Evolutionary conservation across 1,140 invertebrate genomes (phyloP), one percentile per base, ranked within the genome.

Genomic region (Stegodyphus mimosarum): DNA sequence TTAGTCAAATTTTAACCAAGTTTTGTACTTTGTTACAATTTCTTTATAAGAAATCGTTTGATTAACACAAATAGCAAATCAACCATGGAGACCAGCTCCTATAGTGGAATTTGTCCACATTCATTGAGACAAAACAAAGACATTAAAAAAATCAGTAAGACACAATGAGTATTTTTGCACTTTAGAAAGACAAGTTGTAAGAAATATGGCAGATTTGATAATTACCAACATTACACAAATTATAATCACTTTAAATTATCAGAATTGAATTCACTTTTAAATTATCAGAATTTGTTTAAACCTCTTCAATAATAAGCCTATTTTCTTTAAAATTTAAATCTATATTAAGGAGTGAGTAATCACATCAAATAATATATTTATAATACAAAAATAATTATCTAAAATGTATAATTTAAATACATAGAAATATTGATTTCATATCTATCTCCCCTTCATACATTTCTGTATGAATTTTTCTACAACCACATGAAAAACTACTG

Each of bases 61-160:
- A 15, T 67, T 67, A 17, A 67, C 13, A 67, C 11, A n/a, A 67
- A 7, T 15, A 67, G 64, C 17, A 67, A 67, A 15, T 7, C 17
- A 67, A 67, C 64, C 9, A 67, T n/a, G 64, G 64, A 67, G 64
- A 67, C 64, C 64, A 67, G 64, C 64, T 67, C 64, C 64, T 17
- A 60, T 15, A 60, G 15, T 60, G 55, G 55, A 60, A 60, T 60
- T 15, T 60, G 15, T 60, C 55, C 55, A 60, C 33, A 33, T 33
- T 33, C 33, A 33, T 60, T 15, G 15, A 60, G 15, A 60, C 15
- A 60, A 60, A 60, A 60, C 55, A 60, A 9, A 60, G 15, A 15
- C 9, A 60, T 60, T 9, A 60, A 10, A 60, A 60, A 60, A 60
- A 10, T 10, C 55, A 60, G 15, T 15, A 10, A n/a, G 9, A 60